phyloP scores from a whole-genome alignment of 1,140 invertebrate species.

The Eciton burchellii region DNA sequence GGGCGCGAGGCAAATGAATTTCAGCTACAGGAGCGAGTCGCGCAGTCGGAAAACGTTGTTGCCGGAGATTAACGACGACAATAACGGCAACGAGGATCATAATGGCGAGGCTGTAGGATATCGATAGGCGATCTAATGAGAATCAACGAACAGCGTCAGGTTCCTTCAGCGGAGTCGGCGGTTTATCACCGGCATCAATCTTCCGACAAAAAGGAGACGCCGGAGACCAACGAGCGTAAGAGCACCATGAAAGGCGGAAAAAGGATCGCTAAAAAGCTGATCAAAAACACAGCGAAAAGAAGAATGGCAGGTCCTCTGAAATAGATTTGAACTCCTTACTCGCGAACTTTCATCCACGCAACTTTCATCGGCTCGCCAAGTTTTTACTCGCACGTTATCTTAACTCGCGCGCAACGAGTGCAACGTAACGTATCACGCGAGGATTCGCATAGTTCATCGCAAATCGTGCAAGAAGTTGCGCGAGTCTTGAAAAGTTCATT shows the following conservation, averaged over 20 bases:
- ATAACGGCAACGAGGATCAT: slow-evolving; percentile 37
- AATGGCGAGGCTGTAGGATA: slow-evolving; percentile 20
- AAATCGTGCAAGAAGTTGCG: background rate
- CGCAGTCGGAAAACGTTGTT: background rate
- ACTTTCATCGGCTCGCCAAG: background rate
- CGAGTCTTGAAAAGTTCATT: background rate
- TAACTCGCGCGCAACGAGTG: too few species aligned
- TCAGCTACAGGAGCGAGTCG: background rate
- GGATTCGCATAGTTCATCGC: background rate
- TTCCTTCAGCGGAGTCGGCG: slow-evolving; percentile 10
- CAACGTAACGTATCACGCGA: background rate
- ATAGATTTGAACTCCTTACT: background rate
- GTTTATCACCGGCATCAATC: slow-evolving; percentile 21
- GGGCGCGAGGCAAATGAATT: background rate
- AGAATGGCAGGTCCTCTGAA: background rate
- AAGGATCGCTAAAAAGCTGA: background rate
- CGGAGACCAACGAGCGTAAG: background rate
- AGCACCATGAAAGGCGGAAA: background rate
- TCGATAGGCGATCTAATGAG: slow-evolving; percentile 27
- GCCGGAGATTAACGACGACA: slow-evolving; percentile 21
- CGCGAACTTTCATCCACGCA: background rate
- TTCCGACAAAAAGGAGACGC: background rate
- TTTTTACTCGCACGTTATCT: too few species aligned
- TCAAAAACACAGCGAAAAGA: background rate
- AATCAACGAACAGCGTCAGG: background rate